Percentiles rank a stretch among this genome's conserved stretches.
These are phyloP conservation scores for Macrosoma leucophasiata DNA, from an alignment of 2,888 invertebrate species.

Conservation along the genomic window DNA sequence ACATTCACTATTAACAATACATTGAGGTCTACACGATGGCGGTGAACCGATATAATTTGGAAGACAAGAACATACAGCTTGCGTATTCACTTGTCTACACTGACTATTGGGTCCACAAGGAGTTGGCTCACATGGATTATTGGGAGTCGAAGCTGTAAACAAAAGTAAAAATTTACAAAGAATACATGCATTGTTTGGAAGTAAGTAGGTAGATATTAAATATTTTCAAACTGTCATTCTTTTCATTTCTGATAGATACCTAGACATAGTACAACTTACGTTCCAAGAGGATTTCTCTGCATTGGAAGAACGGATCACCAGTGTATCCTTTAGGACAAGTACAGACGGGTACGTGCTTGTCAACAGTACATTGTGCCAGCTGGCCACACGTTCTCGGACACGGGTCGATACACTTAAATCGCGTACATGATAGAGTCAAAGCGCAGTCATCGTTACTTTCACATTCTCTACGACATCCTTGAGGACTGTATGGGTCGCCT, in stretches of 20 bases:
- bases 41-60: constrained; percentile 87
- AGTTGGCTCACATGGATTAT: constrained; percentile 87
- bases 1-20: constrained; percentile 92
- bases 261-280: constrained; percentile 36
- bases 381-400: constrained; percentile 90
- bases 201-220: constrained; percentile 4
- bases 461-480: constrained; percentile 85
- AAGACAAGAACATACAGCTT: constrained; percentile 90
- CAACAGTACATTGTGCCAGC: constrained; percentile 85
- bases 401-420: constrained; percentile 89
- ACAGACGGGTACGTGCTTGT: constrained; percentile 86
- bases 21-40: constrained; percentile 88
- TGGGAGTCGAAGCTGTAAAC: constrained; percentile 60
- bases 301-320: constrained; percentile 89
- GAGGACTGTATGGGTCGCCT: constrained; percentile 87
- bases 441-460: constrained; percentile 86
- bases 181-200: background rate
- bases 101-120: constrained; percentile 93
- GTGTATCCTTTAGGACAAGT: constrained; percentile 84
- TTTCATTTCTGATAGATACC: background rate
- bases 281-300: constrained; percentile 71
- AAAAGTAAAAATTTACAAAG: constrained; percentile 18
- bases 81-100: constrained; percentile 85
- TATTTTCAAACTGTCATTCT: constrained; percentile 16
- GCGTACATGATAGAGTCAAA: constrained; percentile 83